phyloP scores from a whole-genome alignment of 2,797 vertebrate species.

The Coracias cyanogaster region DNA sequence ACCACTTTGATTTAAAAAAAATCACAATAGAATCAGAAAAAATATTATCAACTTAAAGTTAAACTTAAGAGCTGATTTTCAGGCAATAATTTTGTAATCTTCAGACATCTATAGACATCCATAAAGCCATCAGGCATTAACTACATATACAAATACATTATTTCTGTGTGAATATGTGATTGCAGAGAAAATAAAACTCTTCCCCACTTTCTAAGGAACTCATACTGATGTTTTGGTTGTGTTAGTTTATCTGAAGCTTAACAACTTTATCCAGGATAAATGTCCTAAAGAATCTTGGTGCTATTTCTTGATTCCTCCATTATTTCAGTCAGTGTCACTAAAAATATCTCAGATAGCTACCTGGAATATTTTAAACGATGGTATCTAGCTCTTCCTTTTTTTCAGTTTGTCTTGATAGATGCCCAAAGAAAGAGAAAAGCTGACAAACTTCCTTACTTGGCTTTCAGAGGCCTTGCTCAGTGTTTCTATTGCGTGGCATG shows the following conservation, averaged over 20 bases:
- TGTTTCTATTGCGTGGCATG: not conserved
- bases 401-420: not conserved
- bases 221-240: not conserved
- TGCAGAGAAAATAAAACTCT: not conserved
- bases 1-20: not conserved
- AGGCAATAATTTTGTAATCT: not conserved
- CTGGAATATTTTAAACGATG: not conserved
- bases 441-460: not conserved
- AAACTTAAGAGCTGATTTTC: not conserved
- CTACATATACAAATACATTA: not conserved
- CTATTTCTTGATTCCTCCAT: not conserved
- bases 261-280: not conserved
- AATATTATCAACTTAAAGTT: not conserved
- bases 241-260: not conserved
- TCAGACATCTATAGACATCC: not conserved
- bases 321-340: not conserved
- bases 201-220: not conserved
- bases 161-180: not conserved
- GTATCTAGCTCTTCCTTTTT: not conserved
- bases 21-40: not conserved
- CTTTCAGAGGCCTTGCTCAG: not conserved
- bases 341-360: not conserved
- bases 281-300: not conserved
- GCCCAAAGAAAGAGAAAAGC: not conserved
- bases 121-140: not conserved